These are phyloP conservation scores for Germaria angustata DNA, from an alignment of 2,888 invertebrate genomes.

Conservation along the genomic window DNA sequence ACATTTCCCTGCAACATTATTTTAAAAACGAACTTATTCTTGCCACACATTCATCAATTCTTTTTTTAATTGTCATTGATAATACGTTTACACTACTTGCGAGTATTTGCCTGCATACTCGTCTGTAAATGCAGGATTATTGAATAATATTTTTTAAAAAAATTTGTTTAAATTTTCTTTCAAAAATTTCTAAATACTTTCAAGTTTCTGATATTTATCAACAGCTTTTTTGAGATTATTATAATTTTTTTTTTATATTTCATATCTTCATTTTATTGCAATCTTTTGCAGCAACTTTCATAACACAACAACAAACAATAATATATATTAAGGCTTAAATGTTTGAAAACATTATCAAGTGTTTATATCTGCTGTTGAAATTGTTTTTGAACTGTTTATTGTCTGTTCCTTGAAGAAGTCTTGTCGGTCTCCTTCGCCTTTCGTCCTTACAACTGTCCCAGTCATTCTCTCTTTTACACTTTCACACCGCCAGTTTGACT, in stretches of 20 bases:
- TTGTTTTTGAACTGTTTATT: constrained; percentile 61
- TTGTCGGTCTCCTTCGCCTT: background rate
- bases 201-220: background rate
- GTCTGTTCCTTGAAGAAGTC: constrained; percentile 1
- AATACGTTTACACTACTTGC: too few relatives aligned
- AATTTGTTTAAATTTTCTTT: background rate
- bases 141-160: too few relatives aligned
- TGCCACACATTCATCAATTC: too few relatives aligned
- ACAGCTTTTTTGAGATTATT: background rate
- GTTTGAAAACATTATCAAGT: constrained; percentile 61
- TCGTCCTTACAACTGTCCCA: background rate
- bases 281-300: constrained; percentile 4
- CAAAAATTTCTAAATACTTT: background rate
- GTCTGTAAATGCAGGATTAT: too few relatives aligned
- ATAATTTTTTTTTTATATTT: constrained; percentile 15
- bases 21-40: too few relatives aligned
- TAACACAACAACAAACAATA: constrained; percentile 8
- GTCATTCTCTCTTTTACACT: too few relatives aligned
- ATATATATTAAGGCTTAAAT: constrained; percentile 48
- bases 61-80: too few relatives aligned
- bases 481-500: too few relatives aligned
- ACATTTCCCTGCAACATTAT: too few relatives aligned
- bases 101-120: too few relatives aligned
- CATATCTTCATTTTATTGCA: constrained; percentile 27
- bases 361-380: constrained; percentile 65